phyloP scores from a whole-genome alignment of 2,888 invertebrate species.

The Salticus scenicus region DNA sequence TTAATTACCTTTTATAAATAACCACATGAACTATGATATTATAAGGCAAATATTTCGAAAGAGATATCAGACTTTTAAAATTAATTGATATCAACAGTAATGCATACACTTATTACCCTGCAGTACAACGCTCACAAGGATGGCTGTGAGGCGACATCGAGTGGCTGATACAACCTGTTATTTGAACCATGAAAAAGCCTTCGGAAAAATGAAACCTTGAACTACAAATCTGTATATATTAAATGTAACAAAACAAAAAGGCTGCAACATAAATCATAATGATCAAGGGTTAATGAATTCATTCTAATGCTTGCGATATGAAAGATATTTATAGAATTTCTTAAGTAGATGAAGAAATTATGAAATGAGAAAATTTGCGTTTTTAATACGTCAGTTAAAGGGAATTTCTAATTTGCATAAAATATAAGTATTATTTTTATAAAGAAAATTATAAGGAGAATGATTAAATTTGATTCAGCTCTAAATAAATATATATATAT shows the following conservation, averaged over 20 bases:
- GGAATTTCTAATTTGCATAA: too few species aligned
- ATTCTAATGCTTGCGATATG: too few species aligned
- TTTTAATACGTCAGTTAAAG: too few species aligned
- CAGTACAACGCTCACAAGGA: not conserved
- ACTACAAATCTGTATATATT: not conserved
- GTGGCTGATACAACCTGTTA: not conserved
- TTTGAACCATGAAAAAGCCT: not conserved
- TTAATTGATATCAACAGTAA: not conserved
- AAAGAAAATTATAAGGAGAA: too few species aligned
- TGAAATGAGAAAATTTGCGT: too few species aligned
- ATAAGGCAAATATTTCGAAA: not conserved
- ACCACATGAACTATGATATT: not conserved
- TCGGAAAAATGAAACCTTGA: not conserved
- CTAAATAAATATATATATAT: too few species aligned
- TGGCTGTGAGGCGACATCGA: not conserved
- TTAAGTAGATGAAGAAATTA: too few species aligned
- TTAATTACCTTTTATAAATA: not conserved
- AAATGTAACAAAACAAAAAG: not conserved
- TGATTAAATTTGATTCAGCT: too few species aligned
- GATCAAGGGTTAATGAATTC: too few species aligned
- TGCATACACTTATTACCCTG: not conserved
- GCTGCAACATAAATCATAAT: not conserved
- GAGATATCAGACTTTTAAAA: not conserved
- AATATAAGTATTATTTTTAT: too few species aligned
- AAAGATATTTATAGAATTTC: too few species aligned